Conservation (phyloP, 2,888 invertebrate genomes). For the Zelleria hepariella region DNA sequence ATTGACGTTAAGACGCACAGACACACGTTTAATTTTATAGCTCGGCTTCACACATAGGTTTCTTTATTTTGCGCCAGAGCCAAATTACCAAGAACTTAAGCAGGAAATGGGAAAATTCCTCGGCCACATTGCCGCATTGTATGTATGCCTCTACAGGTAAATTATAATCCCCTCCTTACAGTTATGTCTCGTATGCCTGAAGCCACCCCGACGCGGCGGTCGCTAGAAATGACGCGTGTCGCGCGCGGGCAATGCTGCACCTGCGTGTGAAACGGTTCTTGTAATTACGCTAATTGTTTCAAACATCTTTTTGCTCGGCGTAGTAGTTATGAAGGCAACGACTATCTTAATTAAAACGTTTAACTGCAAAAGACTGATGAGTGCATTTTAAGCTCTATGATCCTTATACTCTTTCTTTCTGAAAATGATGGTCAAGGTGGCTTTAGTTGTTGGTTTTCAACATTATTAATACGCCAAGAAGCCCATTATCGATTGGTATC, state of each 20-base stretch:
- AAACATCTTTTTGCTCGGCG: slow-evolving; percentile 16
- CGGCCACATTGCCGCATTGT: background rate
- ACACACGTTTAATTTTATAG: background rate
- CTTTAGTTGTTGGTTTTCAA: background rate
- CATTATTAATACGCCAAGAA: background rate
- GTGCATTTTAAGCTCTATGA: no score
- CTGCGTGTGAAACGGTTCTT: slow-evolving; percentile 56
- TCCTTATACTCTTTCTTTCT: no score
- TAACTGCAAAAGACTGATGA: background rate
- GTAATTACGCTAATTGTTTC: slow-evolving; percentile 59
- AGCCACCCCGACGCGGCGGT: background rate
- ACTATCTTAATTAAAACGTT: slow-evolving; percentile 5
- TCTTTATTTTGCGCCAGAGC: background rate
- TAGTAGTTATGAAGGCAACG: background rate
- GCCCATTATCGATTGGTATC: background rate
- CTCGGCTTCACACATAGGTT: background rate
- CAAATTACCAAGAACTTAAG: background rate
- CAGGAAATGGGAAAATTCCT: background rate
- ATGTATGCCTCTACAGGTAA: background rate
- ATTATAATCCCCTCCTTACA: background rate
- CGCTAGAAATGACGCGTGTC: slow-evolving; percentile 53
- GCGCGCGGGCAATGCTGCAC: slow-evolving; percentile 44
- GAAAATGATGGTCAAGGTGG: no score
- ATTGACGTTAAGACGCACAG: background rate
- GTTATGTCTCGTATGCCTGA: background rate